Conservation (phyloP, 2,113 vertebrate genomes). For the Syngnathus scovelli region DNA sequence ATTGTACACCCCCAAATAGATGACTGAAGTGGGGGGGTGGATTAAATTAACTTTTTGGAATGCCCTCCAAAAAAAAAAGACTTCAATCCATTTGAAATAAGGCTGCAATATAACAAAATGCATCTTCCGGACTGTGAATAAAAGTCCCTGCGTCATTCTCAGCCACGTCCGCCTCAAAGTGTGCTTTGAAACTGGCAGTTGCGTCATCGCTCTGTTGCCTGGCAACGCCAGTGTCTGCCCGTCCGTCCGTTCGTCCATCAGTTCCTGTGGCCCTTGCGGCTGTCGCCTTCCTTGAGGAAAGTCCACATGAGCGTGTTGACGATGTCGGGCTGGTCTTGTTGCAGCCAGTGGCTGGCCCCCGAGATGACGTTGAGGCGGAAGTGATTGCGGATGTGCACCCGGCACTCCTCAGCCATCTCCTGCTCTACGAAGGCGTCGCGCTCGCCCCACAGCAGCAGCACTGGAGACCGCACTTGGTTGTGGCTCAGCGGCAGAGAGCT, state of each 20-base stretch:
- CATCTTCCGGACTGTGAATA: background rate
- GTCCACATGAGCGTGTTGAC: slow-evolving; percentile 98
- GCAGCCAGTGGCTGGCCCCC: slow-evolving; percentile 94
- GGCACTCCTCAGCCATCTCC: slow-evolving; percentile 91
- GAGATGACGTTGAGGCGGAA: slow-evolving; percentile 93
- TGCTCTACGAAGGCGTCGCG: slow-evolving; percentile 89
- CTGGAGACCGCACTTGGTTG: slow-evolving; percentile 83
- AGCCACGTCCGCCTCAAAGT: slow-evolving; percentile 16
- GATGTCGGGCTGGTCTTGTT: slow-evolving; percentile 95
- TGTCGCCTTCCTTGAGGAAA: slow-evolving; percentile 90
- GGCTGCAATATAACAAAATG: background rate
- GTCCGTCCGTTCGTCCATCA: slow-evolving; percentile 24
- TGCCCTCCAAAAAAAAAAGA: background rate
- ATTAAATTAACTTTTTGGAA: background rate
- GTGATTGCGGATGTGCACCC: slow-evolving; percentile 88
- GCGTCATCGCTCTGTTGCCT: slow-evolving; percentile 56
- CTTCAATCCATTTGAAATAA: background rate
- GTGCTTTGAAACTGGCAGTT: slow-evolving; percentile 40
- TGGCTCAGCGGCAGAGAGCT: slow-evolving; percentile 88
- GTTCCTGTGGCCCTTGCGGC: slow-evolving; percentile 78
- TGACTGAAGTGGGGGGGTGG: slow-evolving; percentile 33
- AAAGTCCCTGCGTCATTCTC: background rate
- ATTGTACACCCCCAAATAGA: background rate
- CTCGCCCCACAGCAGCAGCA: slow-evolving; percentile 91
- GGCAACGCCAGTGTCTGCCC: slow-evolving; percentile 51